Conservation (phyloP, 1,140 invertebrate genomes). For the Zaprionus capensis region DNA sequence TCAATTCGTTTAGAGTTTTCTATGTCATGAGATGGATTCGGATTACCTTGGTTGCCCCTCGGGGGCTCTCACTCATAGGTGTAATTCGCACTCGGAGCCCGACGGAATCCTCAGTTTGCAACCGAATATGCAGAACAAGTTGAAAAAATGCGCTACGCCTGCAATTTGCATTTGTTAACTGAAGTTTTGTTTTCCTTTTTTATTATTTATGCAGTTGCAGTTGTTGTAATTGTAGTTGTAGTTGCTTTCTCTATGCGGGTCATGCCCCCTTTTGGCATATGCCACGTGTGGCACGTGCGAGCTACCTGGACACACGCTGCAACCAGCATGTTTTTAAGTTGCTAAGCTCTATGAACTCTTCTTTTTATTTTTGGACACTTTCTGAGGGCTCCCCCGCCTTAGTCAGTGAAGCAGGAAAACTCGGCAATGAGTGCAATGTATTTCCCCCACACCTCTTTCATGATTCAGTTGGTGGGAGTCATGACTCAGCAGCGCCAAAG, state of each 20-base stretch:
- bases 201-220: neutral
- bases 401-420: slow-evolving; percentile 42
- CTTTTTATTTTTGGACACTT: slow-evolving; percentile 12
- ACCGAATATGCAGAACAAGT: slow-evolving; percentile 73
- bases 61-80: slow-evolving; percentile 15
- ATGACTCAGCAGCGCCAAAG: slow-evolving; percentile 42
- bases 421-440: slow-evolving; percentile 8
- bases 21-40: slow-evolving; percentile 64
- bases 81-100: slow-evolving; percentile 6
- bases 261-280: slow-evolving; percentile 56
- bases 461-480: slow-evolving; percentile 37
- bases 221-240: slow-evolving; percentile 6
- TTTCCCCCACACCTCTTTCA: slow-evolving; percentile 9
- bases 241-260: slow-evolving; percentile 60
- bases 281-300: slow-evolving; percentile 68
- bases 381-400: slow-evolving; percentile 25
- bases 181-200: neutral
- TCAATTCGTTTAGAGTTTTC: slow-evolving; percentile 53
- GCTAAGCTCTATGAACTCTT: neutral
- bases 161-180: slow-evolving; percentile 57
- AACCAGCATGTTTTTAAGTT: slow-evolving; percentile 28
- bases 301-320: slow-evolving; percentile 54
- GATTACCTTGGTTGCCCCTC: slow-evolving; percentile 39
- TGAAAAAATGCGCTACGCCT: slow-evolving; percentile 72
- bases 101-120: slow-evolving; percentile 60